These are phyloP conservation scores for Propithecus deckenii DNA, from an alignment of 2,797 vertebrate species.

Conservation along the genomic window DNA sequence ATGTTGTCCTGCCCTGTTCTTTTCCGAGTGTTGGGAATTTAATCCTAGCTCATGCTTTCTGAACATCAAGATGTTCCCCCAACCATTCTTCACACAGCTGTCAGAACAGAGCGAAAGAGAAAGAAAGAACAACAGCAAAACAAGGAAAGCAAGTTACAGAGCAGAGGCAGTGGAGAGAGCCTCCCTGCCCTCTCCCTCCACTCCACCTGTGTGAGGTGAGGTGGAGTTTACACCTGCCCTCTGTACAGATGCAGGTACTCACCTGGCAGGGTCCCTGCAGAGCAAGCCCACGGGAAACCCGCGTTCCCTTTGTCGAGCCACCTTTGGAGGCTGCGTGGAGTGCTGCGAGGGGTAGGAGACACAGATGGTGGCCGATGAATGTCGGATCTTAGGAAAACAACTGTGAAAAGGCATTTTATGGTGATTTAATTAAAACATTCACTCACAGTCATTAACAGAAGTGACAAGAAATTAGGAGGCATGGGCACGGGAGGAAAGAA, in stretches of 20 bases:
- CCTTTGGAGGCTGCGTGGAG: neutral
- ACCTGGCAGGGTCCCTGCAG: neutral
- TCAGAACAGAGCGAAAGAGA: neutral
- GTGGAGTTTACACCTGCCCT: neutral
- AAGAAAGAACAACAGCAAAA: neutral
- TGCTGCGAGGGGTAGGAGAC: neutral
- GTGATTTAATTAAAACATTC: constrained; percentile 40
- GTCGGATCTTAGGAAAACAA: neutral
- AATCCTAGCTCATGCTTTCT: neutral
- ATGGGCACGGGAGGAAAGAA: neutral
- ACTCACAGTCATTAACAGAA: constrained; percentile 8
- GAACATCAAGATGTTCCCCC: neutral
- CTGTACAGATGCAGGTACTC: neutral
- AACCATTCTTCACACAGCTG: neutral
- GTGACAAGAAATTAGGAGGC: neutral
- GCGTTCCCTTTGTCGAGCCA: neutral
- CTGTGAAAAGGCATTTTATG: neutral
- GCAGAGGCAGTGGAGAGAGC: neutral
- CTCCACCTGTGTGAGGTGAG: too few species aligned
- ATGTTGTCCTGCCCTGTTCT: neutral
- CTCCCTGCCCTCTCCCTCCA: rapidly evolving
- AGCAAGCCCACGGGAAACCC: neutral
- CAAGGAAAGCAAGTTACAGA: neutral
- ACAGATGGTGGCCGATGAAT: neutral
- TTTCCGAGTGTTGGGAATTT: neutral